These are phyloP conservation scores for Melanaphis sacchari DNA, from an alignment of 1,140 invertebrate species.

Conservation along the genomic window DNA sequence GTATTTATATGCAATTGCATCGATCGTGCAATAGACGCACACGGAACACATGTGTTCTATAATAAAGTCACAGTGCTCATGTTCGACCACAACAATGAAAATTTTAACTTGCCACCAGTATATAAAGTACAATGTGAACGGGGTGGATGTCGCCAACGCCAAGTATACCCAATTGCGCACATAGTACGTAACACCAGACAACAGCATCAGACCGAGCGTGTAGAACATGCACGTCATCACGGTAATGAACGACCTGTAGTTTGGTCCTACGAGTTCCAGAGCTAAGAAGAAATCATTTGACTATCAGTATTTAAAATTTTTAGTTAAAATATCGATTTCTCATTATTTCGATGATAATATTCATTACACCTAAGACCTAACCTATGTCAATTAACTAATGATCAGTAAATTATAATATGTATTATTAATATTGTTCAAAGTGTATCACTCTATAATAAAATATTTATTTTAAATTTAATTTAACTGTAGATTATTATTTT, in stretches of 20 bases:
- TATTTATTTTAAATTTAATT: too few relatives aligned
- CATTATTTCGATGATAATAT: neutral
- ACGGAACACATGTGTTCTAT: neutral
- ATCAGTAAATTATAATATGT: neutral
- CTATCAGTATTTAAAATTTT: neutral
- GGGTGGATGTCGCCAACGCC: conserved; percentile 79
- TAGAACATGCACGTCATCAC: conserved; percentile 91
- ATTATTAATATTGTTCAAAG: too few relatives aligned
- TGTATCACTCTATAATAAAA: neutral
- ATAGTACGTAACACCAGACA: conserved; percentile 82
- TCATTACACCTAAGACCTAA: neutral
- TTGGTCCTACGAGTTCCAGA: conserved; percentile 86
- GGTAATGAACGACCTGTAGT: conserved; percentile 88
- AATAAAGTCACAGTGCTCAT: neutral
- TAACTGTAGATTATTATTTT: too few relatives aligned
- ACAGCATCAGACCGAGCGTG: conserved; percentile 80
- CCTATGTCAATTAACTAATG: neutral
- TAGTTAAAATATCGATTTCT: neutral
- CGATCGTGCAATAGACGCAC: neutral
- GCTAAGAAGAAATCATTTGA: conserved; percentile 66
- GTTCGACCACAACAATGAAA: neutral
- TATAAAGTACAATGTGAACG: conserved; percentile 83
- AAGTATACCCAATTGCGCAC: conserved; percentile 82
- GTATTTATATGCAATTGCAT: neutral
- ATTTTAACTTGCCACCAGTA: conserved; percentile 74